Evolutionary conservation across 2,888 invertebrate species (phyloP).

Genomic region (Rhagium mordax): DNA sequence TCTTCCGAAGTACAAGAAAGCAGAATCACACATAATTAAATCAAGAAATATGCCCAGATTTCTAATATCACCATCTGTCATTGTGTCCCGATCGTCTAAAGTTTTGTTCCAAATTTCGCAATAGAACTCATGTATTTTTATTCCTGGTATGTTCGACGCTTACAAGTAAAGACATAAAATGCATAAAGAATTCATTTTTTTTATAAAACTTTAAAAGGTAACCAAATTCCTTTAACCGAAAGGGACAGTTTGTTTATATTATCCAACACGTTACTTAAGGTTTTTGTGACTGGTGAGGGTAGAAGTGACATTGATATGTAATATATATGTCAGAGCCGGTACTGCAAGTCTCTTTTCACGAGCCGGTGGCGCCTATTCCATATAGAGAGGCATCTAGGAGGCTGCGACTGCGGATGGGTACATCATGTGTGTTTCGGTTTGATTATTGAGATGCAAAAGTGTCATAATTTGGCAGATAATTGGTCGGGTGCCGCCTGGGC

Average conservation of each 20-base stretch:
- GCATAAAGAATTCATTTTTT: neutral
- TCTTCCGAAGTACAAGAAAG: no score
- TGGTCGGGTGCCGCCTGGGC: conserved; percentile 65
- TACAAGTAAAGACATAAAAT: neutral
- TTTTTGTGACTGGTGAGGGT: conserved; percentile 31
- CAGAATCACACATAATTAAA: no score
- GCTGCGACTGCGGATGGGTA: conserved; percentile 25
- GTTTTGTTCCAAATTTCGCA: no score
- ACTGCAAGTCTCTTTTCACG: conserved; percentile 32
- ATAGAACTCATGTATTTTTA: no score
- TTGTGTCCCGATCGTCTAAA: no score
- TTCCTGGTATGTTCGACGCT: no score
- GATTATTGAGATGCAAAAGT: conserved; percentile 56
- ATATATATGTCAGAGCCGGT: conserved; percentile 46
- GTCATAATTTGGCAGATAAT: conserved; percentile 68
- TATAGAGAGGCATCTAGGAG: conserved; percentile 34
- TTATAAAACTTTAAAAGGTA: neutral
- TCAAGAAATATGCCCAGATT: no score
- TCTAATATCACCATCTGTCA: no score
- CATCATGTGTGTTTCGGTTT: conserved; percentile 41
- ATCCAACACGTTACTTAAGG: conserved; percentile 22
- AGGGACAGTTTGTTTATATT: conserved; percentile 22
- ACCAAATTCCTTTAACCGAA: neutral
- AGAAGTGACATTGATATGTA: conserved; percentile 43
- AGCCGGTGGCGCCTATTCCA: conserved; percentile 55